Evolutionary conservation across 2,797 vertebrate species (phyloP).

Genomic region (Garrulus glandarius): DNA sequence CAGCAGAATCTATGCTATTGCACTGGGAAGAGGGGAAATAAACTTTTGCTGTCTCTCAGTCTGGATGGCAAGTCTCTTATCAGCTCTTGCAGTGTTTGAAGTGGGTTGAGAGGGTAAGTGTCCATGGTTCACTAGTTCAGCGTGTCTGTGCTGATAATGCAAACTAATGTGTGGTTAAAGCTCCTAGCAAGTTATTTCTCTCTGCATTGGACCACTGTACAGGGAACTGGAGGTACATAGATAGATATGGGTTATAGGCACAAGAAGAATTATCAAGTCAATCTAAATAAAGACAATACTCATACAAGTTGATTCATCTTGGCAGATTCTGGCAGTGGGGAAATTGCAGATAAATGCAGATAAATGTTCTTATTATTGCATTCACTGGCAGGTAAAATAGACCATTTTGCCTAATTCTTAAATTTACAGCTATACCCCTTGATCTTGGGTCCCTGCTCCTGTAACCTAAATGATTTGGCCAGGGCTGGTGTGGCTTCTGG

Average conservation of each 20-base stretch:
- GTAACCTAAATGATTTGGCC: neutral
- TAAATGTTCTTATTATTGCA: neutral
- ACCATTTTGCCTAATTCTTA: neutral
- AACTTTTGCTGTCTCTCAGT: conserved; percentile 21
- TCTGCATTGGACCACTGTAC: neutral
- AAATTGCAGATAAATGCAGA: neutral
- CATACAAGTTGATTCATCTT: neutral
- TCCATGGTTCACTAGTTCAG: neutral
- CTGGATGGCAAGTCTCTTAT: conserved; percentile 26
- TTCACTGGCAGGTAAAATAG: neutral
- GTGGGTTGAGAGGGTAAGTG: neutral
- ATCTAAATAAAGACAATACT: neutral
- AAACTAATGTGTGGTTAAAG: neutral
- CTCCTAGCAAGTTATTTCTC: neutral
- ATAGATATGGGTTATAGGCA: neutral
- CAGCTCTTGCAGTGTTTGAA: neutral
- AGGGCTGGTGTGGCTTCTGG: neutral
- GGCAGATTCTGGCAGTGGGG: neutral
- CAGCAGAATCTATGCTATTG: neutral
- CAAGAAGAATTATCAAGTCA: neutral
- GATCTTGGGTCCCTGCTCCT: neutral
- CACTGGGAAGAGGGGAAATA: conserved; percentile 27
- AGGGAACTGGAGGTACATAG: neutral
- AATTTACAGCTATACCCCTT: neutral
- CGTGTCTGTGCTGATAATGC: neutral